Base-by-base conservation (phyloP, 2,113 vertebrate species). In the Ceyx cyanopectus region DNA sequence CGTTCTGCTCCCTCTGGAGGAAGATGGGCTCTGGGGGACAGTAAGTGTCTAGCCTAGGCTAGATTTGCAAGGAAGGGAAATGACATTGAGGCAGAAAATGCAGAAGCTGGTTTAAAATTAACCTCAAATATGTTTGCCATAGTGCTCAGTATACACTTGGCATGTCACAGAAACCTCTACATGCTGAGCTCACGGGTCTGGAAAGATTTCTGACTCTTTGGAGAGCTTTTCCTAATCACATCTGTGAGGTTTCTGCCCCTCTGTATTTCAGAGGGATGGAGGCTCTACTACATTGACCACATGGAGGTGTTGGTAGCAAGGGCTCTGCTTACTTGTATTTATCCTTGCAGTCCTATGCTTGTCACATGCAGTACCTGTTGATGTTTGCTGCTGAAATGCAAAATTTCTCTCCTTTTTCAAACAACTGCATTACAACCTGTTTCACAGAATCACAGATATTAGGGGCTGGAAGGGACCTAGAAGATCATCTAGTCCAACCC, bases 71-170 rank as follows among this genome's bases (percentile, higher is more conserved):
- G 41, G 37, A 93, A 48, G 15, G 14, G 24, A 54, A 90, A 29
- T 0, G 1, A 10, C 3, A 0, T 10, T 65, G 14, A 58, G 58
- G 26, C 62, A 73, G 63, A 79, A 89, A 84, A 50, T 4, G 70
- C 12, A 73, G 66, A 22, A 73, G 37, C 15, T 50, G 14, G 27
- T 73, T 82, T 41, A n/a, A 87, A 75, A 66, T 12, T 22, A 58
- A 23, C 37, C 41, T 70, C 14, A 37, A 62, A 45, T 32, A 32
- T 0, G 1, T 37, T 50, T 93, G 34, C 7, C 0, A 2, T 74
- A 9, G 6, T 0, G 0, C 12, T 81, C 19, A 21, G 34, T 6
- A 9, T 1, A 20, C 0, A 0, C 1, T 22, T 48, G 17, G 5
- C 7, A 0, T 60, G 29, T 68, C 56, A 56, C 45, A 89, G 21